Evolutionary conservation across 2,888 invertebrate genomes (phyloP).

Genomic region (Bibio marci): DNA sequence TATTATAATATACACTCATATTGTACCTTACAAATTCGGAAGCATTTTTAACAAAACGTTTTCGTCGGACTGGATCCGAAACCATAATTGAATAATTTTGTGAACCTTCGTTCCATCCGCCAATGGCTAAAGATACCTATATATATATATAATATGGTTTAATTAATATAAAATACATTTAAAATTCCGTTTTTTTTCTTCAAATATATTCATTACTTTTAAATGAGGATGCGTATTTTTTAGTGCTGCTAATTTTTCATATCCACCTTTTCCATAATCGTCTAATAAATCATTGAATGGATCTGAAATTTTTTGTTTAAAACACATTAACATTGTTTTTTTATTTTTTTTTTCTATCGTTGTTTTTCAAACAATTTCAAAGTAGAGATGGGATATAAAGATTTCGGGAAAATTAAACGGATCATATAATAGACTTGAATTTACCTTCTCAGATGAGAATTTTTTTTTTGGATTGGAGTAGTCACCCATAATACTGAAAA

Average conservation of each 20-base stretch:
- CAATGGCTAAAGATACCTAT: constrained; percentile 59
- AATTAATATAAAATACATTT: neutral
- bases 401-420: constrained; percentile 4
- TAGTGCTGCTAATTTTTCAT: constrained; percentile 46
- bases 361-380: too few relatives aligned
- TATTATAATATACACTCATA: neutral
- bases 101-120: constrained; percentile 87
- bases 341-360: too few relatives aligned
- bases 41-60: constrained; percentile 51
- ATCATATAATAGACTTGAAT: neutral
- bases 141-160: constrained; percentile 1
- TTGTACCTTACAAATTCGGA: constrained; percentile 37
- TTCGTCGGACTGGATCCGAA: constrained; percentile 40
- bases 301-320: constrained; percentile 31
- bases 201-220: constrained; percentile 23
- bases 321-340: too few relatives aligned
- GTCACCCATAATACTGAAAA: too few relatives aligned
- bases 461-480: too few relatives aligned
- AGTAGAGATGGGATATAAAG: constrained; percentile 3
- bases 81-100: constrained; percentile 52
- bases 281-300: constrained; percentile 61
- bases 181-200: neutral
- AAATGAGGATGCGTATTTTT: constrained; percentile 52
- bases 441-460: neutral
- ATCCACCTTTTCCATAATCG: constrained; percentile 55